These are phyloP conservation scores for Cairina moschata DNA, from an alignment of 2,113 vertebrate species.

Conservation along the genomic window DNA sequence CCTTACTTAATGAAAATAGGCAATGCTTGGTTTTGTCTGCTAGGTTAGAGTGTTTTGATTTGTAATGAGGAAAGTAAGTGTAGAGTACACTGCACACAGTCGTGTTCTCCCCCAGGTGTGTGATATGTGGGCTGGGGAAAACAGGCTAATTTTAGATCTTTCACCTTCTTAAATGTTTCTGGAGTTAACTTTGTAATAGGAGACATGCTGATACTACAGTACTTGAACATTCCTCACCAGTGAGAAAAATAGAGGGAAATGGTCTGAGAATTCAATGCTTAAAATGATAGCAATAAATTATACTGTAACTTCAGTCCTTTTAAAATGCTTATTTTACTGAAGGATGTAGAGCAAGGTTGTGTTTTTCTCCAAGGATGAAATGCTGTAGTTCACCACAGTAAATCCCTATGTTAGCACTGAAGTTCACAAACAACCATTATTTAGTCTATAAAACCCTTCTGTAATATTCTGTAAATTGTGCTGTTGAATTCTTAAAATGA, in stretches of 20 bases:
- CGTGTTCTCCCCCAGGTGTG: neutral
- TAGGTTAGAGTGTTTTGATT: constrained; percentile 6
- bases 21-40: neutral
- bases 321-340: constrained; percentile 35
- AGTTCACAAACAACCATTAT: neutral
- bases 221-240: constrained; percentile 44
- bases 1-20: constrained; percentile 27
- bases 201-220: constrained; percentile 38
- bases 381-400: constrained; percentile 14
- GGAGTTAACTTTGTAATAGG: constrained; percentile 49
- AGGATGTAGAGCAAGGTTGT: neutral
- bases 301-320: neutral
- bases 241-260: constrained; percentile 50
- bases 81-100: neutral
- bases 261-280: constrained; percentile 36
- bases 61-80: constrained; percentile 25
- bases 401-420: neutral
- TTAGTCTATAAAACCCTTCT: constrained; percentile 1
- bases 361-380: constrained; percentile 41
- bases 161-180: constrained; percentile 57
- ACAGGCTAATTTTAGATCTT: constrained; percentile 45
- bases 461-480: neutral
- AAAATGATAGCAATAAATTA: constrained; percentile 57
- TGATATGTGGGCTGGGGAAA: constrained; percentile 31
- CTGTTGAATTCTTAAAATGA: neutral